Evolutionary conservation across 2,888 invertebrate species (phyloP), one percentile per base, ranked within the genome.

Genomic region (Entomobrya proxima): DNA sequence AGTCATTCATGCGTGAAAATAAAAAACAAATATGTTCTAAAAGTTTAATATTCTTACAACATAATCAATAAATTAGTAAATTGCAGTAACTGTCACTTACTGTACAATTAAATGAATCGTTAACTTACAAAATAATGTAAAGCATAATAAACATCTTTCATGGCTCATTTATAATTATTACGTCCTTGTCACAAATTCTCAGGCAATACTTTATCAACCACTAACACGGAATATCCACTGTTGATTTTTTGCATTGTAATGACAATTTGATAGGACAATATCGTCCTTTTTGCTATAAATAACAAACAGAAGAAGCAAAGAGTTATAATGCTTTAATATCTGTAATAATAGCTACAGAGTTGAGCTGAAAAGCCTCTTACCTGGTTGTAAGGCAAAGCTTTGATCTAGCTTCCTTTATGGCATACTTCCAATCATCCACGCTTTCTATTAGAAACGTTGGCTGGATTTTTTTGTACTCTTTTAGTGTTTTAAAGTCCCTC

Each of bases 381-480:
- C 52, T 32, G 7, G 87, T 88, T 21, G 88, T 61, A n/a, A 88
- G 77, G 64, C 88, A 88, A 24, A 83, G 52, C 47, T 87, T 88
- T 15, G 88, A 75, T 61, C 84, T 83, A 7, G 88, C 85, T 55
- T 88, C 87, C 44, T 84, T 83, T 4, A 88, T 87, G 2, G 86
- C 87, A 72, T 88, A 88, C 40, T 88, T 88, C 87, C 87, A 88
- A 44, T 88, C 88, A 37, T 88, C 88, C n/a, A 88, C 88, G 32
- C 88, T 88, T 67, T 88, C 88, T 32, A 88, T 88, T 11, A 88
- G 44, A 74, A 88, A 88, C 6, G 88, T 86, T 40, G 88, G 87
- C 15, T 84, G 86, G 15, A 52, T 79, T 52, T 61, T 72, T 30
- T 84, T 83, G 55, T 86, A 75, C 50, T 81, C 85, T 3, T 58